Evolutionary conservation across 1,140 invertebrate genomes (phyloP), one percentile per base, ranked within the genome.

Genomic region (Centruroides sculpturatus): DNA sequence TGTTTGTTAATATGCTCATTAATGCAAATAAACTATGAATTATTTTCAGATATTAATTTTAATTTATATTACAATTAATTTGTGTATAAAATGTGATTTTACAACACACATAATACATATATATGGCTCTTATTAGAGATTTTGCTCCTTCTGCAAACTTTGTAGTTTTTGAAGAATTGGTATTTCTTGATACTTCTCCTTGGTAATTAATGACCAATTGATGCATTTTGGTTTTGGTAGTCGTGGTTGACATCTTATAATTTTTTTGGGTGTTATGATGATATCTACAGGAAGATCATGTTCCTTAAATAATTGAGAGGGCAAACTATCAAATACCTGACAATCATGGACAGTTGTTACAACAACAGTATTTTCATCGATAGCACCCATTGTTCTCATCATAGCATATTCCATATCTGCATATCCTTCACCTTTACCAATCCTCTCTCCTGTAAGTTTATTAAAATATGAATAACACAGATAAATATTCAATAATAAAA

Each of bases 341-440:
- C 80, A 81, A 71, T 91, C 87, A 71, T 92, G 87, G 7, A 91
- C 87, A n/a, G 85, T 85, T 10, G 87, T 87, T 13, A 83, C 80
- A 63, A 92, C 81, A 35, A 82, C 67, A 9, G 87, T 89, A 54
- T 83, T 75, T 11, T 83, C 79, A 64, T 80, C 80, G 34, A 90
- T 81, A 1, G 82, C 82, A 56, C 85, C 84, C 79, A 87, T 81
- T 68, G 83, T 81, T 69, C 79, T 79, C 76, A 90, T 82, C 68
- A 89, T 80, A 1, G 84, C 86, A 75, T 83, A 90, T 70, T 89
- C 87, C 62, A 91, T 73, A 72, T 91, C 87, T 53, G 83, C 83
- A 71, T 85, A 89, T 1, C 87, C 87, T 76, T 86, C 83, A 59
- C 87, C 88, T 75, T 89, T 88, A 11, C 88, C 89, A 73, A 92